Base-by-base conservation (phyloP, 1,140 invertebrate genomes). In the Euura lappo region DNA sequence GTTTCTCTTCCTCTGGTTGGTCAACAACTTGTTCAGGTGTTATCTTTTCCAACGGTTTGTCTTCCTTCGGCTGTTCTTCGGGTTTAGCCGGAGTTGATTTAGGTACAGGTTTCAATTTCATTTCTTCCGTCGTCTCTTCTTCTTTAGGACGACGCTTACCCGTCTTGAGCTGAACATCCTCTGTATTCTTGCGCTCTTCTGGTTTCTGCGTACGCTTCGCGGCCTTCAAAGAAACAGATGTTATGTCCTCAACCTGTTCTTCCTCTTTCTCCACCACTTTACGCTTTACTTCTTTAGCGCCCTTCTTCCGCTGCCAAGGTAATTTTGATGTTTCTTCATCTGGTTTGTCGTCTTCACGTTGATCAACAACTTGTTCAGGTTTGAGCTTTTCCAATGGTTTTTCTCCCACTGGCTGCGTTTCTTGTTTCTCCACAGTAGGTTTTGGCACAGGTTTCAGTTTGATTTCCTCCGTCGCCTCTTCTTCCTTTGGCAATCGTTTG, bases 131-230 rank as follows among this genome's bases (percentile, higher is more conserved):
- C 28, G 28, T 28, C 28, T 28, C 28, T 28, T 28, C 28, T 28
- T 28, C 28, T 28, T 28, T 28, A 28, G 28, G 28, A 28, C 28
- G 28, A 28, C 28, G 28, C 28, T 74, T 77, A 0, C 81, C 80
- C 4, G 85, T 84, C 66, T 86, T 85, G 0, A 85, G 75, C 11
- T 68, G 76, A 2, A 85, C 78, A 75, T 87, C 83, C 70, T 85
- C 80, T 60, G 70, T 73, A 70, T 75, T 65, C 77, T 28, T 28
- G 28, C 28, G 28, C 28, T 80, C 64, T 65, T 77, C 79, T 43
- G 73, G 71, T 42, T 73, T 71, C 7, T 71, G 42, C 46, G 42
- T 28, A 44, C 64, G 73, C 4, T 28, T 28, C 28, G 76, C 64
- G 2, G 85, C 84, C 74, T 89, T 89, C 4, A 90, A 79, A 74